Percentiles rank a stretch among this genome's conserved stretches.
Evolutionary conservation across 2,888 invertebrate species (phyloP).

Genomic region (Phragmatobia fuliginosa): DNA sequence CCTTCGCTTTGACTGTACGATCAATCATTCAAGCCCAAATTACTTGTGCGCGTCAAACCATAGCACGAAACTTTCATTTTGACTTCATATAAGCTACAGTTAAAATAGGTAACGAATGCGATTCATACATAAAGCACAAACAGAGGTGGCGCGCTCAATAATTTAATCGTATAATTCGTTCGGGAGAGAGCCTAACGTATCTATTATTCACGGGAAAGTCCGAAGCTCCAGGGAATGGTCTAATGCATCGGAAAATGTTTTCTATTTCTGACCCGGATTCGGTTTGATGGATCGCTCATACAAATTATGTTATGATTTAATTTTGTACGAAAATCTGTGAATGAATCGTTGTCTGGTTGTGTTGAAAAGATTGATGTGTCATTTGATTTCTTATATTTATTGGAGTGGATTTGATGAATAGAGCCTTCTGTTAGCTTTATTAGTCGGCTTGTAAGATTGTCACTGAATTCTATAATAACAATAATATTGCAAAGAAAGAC

Average conservation of each 20-base stretch:
- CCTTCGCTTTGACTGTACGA: constrained; percentile 38
- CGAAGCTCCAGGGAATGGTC: constrained; percentile 63
- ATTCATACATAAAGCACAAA: constrained; percentile 69
- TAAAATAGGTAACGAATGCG: constrained; percentile 56
- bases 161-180: constrained; percentile 80
- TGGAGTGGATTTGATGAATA: neutral
- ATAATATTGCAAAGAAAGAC: too few species aligned
- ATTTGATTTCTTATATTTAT: constrained; percentile 30
- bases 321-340: constrained; percentile 46
- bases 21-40: constrained; percentile 56
- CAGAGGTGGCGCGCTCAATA: constrained; percentile 75
- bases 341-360: constrained; percentile 41
- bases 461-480: neutral
- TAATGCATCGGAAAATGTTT: constrained; percentile 70
- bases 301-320: constrained; percentile 49
- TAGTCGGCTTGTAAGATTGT: neutral
- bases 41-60: constrained; percentile 51
- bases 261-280: constrained; percentile 64
- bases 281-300: constrained; percentile 55
- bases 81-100: constrained; percentile 28
- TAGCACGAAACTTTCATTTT: constrained; percentile 47
- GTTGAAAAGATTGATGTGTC: constrained; percentile 45
- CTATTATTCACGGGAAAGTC: constrained; percentile 76
- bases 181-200: constrained; percentile 61
- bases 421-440: neutral